Conservation (phyloP, 2,113 vertebrate genomes). For the Cariama cristata region DNA sequence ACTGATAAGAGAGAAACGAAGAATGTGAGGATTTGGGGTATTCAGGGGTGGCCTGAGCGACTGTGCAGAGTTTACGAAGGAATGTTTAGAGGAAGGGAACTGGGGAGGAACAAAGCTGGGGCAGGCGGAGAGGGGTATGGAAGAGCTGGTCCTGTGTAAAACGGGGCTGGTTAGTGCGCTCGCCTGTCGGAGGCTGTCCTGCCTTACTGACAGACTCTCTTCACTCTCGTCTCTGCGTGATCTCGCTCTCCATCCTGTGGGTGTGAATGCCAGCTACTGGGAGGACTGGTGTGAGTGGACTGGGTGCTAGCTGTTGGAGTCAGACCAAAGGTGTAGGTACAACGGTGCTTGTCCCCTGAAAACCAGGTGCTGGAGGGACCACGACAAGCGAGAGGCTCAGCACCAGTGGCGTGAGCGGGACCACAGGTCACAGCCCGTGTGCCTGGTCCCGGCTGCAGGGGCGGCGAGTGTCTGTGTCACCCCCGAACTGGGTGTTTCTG, state of each 20-base stretch:
- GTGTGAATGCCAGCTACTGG: not conserved
- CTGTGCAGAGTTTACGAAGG: not conserved
- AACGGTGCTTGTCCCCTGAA: not conserved
- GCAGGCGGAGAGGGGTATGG: not conserved
- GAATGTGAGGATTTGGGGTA: not conserved
- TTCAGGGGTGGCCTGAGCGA: fast-evolving
- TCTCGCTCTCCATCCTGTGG: not conserved
- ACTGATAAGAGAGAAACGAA: not conserved
- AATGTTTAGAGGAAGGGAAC: not conserved
- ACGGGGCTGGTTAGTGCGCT: fast-evolving
- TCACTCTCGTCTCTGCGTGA: not conserved
- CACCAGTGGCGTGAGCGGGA: fast-evolving
- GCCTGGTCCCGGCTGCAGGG: not conserved
- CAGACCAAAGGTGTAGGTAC: not conserved
- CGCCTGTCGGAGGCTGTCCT: not conserved
- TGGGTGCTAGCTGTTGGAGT: fast-evolving
- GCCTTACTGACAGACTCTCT: not conserved
- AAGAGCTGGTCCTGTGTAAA: not conserved
- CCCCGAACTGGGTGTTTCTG: fast-evolving
- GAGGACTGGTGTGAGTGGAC: not conserved
- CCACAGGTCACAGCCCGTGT: fast-evolving
- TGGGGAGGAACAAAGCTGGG: not conserved
- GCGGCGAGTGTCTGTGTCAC: fast-evolving
- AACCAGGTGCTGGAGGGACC: not conserved
- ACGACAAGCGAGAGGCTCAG: not conserved